Conservation (phyloP, 2,113 vertebrate genomes). For the Syngnathus typhle region DNA sequence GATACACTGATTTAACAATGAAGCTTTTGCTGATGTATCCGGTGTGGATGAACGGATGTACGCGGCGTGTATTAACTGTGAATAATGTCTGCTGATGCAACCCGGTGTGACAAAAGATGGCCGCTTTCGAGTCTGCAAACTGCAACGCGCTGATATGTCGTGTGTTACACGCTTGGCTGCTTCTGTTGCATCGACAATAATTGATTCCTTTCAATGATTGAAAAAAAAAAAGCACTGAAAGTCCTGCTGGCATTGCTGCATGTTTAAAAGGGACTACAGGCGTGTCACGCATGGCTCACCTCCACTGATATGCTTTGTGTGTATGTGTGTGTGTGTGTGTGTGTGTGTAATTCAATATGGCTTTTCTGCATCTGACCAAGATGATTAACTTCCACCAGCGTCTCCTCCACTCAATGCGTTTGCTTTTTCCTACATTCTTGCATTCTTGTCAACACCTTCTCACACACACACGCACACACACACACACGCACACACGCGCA, state of each 20-base stretch:
- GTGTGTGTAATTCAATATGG: conserved; percentile 58
- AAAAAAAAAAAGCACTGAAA: conserved; percentile 45
- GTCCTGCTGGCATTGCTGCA: conserved; percentile 57
- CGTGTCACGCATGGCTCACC: conserved; percentile 64
- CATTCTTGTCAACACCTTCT: conserved; percentile 17
- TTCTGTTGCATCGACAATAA: conserved; percentile 73
- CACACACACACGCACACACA: conserved; percentile 10
- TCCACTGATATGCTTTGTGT: conserved; percentile 44
- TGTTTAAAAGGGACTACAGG: conserved; percentile 61
- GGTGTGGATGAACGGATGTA: conserved; percentile 21
- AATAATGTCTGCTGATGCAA: conserved; percentile 41
- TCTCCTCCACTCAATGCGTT: conserved; percentile 23
- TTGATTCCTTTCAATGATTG: conserved; percentile 77
- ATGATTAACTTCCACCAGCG: conserved; percentile 49
- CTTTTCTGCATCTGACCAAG: conserved; percentile 49
- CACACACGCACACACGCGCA: not conserved
- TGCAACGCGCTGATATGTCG: conserved; percentile 67
- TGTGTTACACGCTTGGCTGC: conserved; percentile 72
- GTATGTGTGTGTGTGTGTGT: no score
- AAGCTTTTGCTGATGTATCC: conserved; percentile 43
- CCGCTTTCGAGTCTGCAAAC: conserved; percentile 46
- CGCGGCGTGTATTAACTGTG: conserved; percentile 48
- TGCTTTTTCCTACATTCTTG: conserved; percentile 9
- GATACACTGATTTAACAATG: conserved; percentile 31
- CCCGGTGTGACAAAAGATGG: conserved; percentile 55